Evolutionary conservation across 2,113 vertebrate species (phyloP).

Genomic region (Poeciliopsis retropinna): DNA sequence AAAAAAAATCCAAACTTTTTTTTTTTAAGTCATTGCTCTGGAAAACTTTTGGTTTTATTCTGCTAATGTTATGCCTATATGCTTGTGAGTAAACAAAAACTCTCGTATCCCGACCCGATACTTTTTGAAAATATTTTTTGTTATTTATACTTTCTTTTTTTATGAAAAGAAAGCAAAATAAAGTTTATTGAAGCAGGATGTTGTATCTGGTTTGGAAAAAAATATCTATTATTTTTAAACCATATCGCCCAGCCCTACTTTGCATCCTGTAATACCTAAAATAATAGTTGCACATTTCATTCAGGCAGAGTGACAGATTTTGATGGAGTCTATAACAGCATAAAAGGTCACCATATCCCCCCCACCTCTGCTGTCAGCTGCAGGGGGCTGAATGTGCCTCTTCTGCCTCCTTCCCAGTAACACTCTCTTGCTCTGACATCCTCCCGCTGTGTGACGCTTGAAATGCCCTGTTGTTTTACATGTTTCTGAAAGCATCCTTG

Average conservation of each 20-base stretch:
- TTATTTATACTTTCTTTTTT: too few relatives aligned
- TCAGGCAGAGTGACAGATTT: conserved; percentile 1
- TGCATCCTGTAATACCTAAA: conserved; percentile 1
- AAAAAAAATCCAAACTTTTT: too few relatives aligned
- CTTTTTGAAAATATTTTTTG: too few relatives aligned
- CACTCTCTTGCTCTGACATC: conserved; percentile 41
- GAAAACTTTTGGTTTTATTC: too few relatives aligned
- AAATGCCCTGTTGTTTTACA: conserved; percentile 69
- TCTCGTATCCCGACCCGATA: too few relatives aligned
- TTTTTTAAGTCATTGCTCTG: too few relatives aligned
- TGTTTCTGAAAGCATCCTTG: conserved; percentile 67
- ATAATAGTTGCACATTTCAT: conserved; percentile 1
- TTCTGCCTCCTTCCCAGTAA: conserved; percentile 29
- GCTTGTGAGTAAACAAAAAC: too few relatives aligned
- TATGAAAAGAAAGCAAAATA: too few relatives aligned
- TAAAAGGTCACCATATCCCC: conserved; percentile 47
- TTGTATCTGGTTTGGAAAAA: too few relatives aligned
- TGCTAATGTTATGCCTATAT: too few relatives aligned
- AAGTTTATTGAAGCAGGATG: too few relatives aligned
- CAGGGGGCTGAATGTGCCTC: conserved; percentile 48
- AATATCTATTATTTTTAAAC: too few relatives aligned
- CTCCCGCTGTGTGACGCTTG: conserved; percentile 47
- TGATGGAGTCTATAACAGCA: conserved; percentile 27
- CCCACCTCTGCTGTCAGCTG: conserved; percentile 45
- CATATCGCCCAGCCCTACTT: neutral